Evolutionary conservation across 2,797 vertebrate species (phyloP), one percentile per base, ranked within the genome.

Genomic region (Orientallactaga sibirica): DNA sequence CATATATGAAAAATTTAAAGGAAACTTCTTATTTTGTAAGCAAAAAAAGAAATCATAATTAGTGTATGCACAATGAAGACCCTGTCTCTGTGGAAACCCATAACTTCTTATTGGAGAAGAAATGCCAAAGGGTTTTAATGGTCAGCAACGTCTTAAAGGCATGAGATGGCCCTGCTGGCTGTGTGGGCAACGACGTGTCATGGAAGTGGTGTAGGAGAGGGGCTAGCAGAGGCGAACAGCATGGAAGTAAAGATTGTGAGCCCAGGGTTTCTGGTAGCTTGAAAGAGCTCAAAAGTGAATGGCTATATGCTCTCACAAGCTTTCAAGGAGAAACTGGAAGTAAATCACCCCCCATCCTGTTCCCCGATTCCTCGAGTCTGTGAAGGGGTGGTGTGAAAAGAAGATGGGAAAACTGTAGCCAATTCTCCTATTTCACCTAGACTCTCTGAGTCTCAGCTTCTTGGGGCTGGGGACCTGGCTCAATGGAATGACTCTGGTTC

Each of bases 61-160:
- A 15, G 33, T 67, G 27, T 11, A 55, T 16, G 3, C 29, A 52
- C n/a, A 87, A 61, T 19, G 33, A 85, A 88, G 11, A 15, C 66
- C 12, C 52, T 41, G 64, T 24, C 10, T 86, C 14, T 33, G 24
- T 27, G 37, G 75, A 18, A 52, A 92, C 5, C 4, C 43, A 67
- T n/a, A 29, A 74, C 80, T 89, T 93, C 52, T 74, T 76, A 81
- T 24, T n/a, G 70, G 55, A 66, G 55, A 75, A 94, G 75, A 58
- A 48, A 90, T 64, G 61, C 43, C 70, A 66, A 78, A 62, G 81
- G 19, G 76, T 62, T 70, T 87, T 20, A 58, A 25, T 29, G 67
- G 52, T 66, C 37, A 71, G 8, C n/a, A 19, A 43, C 15, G 5
- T 77, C 70, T 61, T 6, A 24, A 79, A 88, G 41, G 20, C n/a